Evolutionary conservation across 2,888 invertebrate species (phyloP).

Genomic region (Byasa hedistus): DNA sequence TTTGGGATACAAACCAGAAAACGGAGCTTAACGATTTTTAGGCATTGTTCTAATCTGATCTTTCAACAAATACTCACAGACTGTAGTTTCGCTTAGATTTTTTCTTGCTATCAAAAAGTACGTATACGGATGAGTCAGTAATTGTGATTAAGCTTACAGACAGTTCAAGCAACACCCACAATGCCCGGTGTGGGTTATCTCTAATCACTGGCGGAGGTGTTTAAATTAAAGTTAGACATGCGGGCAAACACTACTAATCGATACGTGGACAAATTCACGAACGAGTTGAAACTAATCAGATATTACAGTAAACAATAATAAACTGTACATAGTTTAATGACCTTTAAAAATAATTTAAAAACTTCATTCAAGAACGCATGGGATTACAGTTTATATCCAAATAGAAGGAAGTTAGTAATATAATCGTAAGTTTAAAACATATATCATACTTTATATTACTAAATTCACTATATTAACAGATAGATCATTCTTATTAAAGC

Average conservation of each 20-base stretch:
- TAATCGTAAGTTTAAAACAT: too few species aligned
- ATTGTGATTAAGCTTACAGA: conserved; percentile 4
- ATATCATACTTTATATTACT: too few species aligned
- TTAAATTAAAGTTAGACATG: conserved; percentile 39
- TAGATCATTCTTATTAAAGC: neutral
- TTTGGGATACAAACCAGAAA: too few species aligned
- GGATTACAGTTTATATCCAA: too few species aligned
- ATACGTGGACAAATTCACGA: conserved; percentile 31
- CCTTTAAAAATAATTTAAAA: neutral
- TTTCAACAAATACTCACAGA: neutral
- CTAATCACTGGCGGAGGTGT: conserved; percentile 34
- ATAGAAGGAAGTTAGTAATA: too few species aligned
- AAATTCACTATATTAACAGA: too few species aligned
- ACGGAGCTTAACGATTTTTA: too few species aligned
- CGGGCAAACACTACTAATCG: conserved; percentile 36
- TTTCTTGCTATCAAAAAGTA: neutral
- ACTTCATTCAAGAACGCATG: too few species aligned
- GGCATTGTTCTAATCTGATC: neutral
- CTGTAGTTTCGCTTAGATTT: neutral
- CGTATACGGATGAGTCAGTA: conserved; percentile 10
- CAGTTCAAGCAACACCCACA: conserved; percentile 19
- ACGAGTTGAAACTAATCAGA: neutral
- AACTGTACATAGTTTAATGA: neutral
- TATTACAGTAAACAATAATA: neutral
- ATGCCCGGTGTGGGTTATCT: conserved; percentile 33